These are phyloP conservation scores for Gymnothorax javanicus DNA, from an alignment of 2,797 vertebrate species.

Conservation along the genomic window DNA sequence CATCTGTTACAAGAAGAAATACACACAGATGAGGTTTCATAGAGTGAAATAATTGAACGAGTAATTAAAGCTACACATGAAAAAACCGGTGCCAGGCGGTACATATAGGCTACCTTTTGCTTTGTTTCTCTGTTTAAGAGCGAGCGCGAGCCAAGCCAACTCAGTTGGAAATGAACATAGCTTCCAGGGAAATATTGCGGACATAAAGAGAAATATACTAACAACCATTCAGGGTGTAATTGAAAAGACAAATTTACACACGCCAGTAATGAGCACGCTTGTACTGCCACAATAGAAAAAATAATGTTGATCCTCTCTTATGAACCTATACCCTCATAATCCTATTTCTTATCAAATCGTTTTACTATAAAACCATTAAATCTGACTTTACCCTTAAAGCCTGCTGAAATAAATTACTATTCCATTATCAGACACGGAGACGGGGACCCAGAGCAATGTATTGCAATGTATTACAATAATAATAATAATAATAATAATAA, in stretches of 20 bases:
- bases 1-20: conserved; percentile 56
- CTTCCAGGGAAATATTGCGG: conserved; percentile 85
- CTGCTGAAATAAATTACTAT: conserved; percentile 77
- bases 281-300: conserved; percentile 39
- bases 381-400: conserved; percentile 77
- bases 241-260: conserved; percentile 88
- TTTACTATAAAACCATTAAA: conserved; percentile 70
- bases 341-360: conserved; percentile 75
- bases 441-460: conserved; percentile 44
- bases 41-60: conserved; percentile 83
- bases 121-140: conserved; percentile 81
- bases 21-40: conserved; percentile 88
- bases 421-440: conserved; percentile 60
- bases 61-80: conserved; percentile 91
- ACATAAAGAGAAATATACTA: conserved; percentile 78
- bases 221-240: conserved; percentile 65
- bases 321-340: conserved; percentile 72
- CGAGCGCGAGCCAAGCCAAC: conserved; percentile 80
- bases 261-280: conserved; percentile 78
- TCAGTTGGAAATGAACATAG: conserved; percentile 81
- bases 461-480: conserved; percentile 52
- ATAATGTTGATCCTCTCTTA: conserved; percentile 54
- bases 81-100: conserved; percentile 74
- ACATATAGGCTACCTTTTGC: conserved; percentile 59
- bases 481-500: conserved; percentile 56